Evolutionary conservation across 2,797 vertebrate genomes (phyloP).

Genomic region (Sebastes reedi): DNA sequence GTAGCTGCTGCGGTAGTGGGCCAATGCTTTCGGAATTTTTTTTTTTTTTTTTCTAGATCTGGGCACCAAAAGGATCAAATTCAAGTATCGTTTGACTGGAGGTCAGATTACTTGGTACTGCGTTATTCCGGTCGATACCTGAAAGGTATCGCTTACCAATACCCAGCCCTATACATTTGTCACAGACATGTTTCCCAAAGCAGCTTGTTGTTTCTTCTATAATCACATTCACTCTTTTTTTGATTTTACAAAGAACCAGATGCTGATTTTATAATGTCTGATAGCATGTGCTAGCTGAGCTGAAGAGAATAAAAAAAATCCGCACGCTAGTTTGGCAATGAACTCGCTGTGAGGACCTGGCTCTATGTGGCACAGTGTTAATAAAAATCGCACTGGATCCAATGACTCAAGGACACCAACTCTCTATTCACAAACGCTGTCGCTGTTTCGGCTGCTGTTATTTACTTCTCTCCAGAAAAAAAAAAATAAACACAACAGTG

Average conservation of each 20-base stretch:
- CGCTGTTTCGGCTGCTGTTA: constrained; percentile 70
- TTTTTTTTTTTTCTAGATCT: background rate
- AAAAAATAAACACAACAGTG: constrained; percentile 69
- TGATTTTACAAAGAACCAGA: constrained; percentile 8
- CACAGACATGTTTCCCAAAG: constrained; percentile 10
- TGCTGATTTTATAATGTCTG: background rate
- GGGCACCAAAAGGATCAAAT: background rate
- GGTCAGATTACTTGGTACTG: background rate
- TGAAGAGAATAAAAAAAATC: constrained; percentile 12
- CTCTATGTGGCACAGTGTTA: constrained; percentile 45
- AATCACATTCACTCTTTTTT: constrained; percentile 18
- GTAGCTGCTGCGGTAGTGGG: too few relatives aligned
- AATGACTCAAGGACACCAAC: constrained; percentile 36
- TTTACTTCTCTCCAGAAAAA: constrained; percentile 73
- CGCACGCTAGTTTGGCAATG: constrained; percentile 28
- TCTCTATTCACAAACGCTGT: constrained; percentile 62
- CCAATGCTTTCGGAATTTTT: rapidly evolving
- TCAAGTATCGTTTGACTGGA: background rate
- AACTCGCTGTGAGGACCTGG: constrained; percentile 30
- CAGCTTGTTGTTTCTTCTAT: constrained; percentile 30
- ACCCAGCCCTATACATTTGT: background rate
- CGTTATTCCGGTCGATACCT: background rate
- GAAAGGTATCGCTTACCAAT: background rate
- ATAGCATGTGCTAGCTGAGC: constrained; percentile 14
- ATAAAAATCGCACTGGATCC: constrained; percentile 19